Base-by-base conservation (phyloP, 2,888 invertebrate genomes). In the Omphaloscelis lunosa region DNA sequence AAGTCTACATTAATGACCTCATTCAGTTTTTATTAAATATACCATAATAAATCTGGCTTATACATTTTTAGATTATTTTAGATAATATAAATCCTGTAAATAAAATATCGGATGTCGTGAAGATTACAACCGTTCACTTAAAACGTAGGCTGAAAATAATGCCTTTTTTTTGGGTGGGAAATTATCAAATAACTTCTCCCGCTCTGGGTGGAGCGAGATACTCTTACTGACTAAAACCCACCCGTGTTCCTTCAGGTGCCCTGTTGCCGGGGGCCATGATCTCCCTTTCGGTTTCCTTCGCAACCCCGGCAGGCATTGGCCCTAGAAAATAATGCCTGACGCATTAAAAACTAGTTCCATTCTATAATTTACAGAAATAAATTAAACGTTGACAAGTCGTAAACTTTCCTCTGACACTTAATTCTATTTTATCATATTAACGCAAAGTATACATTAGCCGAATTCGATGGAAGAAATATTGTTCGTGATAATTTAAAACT, bases 301-400 rank as follows among this genome's bases (percentile, higher is more conserved):
- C n/a, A n/a, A n/a, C n/a, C n/a, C n/a, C n/a, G n/a, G n/a, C n/a
- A n/a, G n/a, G n/a, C n/a, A n/a, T n/a, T n/a, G n/a, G n/a, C n/a
- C n/a, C n/a, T n/a, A n/a, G n/a, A n/a, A n/a, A n/a, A n/a, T n/a
- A 5, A 61, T 23, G 61, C 17, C 11, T 39, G 41, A 20, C 7
- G 61, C 58, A 71, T 69, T 74, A 34, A 76, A 69, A 72, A 74
- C 61, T 20, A 48, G 69, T 69, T 72, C 15, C 48, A 41, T 17
- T 53, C 45, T 15, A 45, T 20, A 51, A 56, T 70, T 53, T 61
- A 63, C 59, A 41, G 68, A 61, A 69, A 59, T 83, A 53, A 79
- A 72, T 71, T 9, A 34, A 51, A 23, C 11, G n/a, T 34, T 75
- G 34, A 56, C 51, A 71, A 53, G 73, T 45, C 2, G 23, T 7